A percentile compares a stretch with the other conserved stretches of the same genome.
Conservation (phyloP, 2,888 invertebrate genomes). For the Rhagonycha lutea region DNA sequence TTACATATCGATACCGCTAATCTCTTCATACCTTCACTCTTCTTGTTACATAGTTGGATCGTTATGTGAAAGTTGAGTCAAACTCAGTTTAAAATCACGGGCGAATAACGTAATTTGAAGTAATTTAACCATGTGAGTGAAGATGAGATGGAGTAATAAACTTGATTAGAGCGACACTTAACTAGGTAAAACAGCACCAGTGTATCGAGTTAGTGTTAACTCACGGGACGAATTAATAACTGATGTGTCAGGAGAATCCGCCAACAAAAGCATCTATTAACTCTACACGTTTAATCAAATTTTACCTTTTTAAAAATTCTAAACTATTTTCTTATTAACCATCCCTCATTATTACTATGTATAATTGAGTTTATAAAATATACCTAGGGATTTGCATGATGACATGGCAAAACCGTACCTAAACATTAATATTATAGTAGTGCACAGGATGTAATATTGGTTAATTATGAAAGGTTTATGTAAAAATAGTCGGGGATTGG, state of each 20-base stretch:
- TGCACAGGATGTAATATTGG: not conserved
- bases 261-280: constrained; percentile 6
- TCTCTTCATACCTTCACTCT: too few relatives aligned
- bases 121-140: constrained; percentile 25
- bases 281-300: not conserved
- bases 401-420: not conserved
- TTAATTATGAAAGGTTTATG: not conserved
- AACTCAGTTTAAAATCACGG: constrained; percentile 10
- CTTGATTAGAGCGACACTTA: constrained; percentile 41
- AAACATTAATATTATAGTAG: not conserved
- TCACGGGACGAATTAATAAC: constrained; percentile 41
- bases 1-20: not conserved
- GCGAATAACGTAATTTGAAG: constrained; percentile 15
- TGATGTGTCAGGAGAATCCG: constrained; percentile 37
- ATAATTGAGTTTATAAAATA: constrained; percentile 10
- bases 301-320: not conserved
- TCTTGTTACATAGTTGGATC: not conserved
- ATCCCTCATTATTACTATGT: constrained; percentile 1
- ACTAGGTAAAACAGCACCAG: constrained; percentile 39
- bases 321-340: not conserved
- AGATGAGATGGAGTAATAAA: constrained; percentile 33
- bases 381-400: not conserved
- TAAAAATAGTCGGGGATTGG: not conserved
- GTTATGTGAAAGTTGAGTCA: not conserved
- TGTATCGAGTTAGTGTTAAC: constrained; percentile 38